Evolutionary conservation across 2,888 invertebrate genomes (phyloP).

Genomic region (Tenthredo mesomela): DNA sequence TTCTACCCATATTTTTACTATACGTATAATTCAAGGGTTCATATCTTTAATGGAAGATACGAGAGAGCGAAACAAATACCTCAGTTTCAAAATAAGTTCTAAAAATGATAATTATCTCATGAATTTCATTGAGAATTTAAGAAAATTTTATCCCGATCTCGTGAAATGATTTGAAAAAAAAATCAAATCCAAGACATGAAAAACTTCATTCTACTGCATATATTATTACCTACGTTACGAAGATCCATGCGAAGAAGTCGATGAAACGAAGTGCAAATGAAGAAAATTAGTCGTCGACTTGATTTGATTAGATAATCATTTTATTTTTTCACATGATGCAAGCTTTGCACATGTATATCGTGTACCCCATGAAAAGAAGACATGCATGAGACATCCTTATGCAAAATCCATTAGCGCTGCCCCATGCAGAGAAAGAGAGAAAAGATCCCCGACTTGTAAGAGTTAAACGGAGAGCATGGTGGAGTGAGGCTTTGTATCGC

Average conservation of each 20-base stretch:
- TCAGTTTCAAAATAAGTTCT: not conserved
- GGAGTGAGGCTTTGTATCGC: conserved; percentile 31
- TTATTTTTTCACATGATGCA: not conserved
- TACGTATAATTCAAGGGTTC: not conserved
- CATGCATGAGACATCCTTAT: not conserved
- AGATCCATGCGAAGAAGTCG: too few species aligned
- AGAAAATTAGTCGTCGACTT: not conserved
- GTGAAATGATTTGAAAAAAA: too few species aligned
- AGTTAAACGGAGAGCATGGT: conserved; percentile 7
- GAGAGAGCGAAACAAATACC: too few species aligned
- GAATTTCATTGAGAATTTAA: not conserved
- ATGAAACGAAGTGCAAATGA: not conserved
- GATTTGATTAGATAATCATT: not conserved
- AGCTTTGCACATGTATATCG: not conserved
- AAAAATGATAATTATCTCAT: not conserved
- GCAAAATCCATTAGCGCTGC: conserved; percentile 29
- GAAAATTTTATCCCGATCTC: too few species aligned
- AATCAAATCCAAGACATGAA: too few species aligned
- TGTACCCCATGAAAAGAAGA: not conserved
- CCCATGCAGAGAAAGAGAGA: not conserved
- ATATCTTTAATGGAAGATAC: not conserved
- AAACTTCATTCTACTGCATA: too few species aligned
- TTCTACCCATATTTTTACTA: not conserved
- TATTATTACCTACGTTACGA: too few species aligned
- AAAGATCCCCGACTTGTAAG: not conserved